Conservation (phyloP, 2,888 invertebrate species). For the Neoaliturus tenellus region DNA sequence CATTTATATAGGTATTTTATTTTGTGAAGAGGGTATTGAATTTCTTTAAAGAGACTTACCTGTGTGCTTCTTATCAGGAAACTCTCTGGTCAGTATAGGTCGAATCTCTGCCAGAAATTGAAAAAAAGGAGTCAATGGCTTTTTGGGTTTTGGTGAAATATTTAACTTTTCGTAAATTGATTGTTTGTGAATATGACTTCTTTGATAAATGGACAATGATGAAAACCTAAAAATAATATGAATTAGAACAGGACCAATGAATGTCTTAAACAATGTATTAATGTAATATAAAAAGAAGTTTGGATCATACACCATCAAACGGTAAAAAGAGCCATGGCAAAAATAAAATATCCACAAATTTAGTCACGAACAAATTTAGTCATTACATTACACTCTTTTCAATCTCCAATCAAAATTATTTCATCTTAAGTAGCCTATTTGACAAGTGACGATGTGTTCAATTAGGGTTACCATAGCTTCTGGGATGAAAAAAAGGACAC, state of each 20-base stretch:
- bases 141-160: slow-evolving; percentile 11
- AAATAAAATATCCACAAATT: not conserved
- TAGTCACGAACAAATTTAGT: too few relatives aligned
- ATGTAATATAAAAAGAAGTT: too few relatives aligned
- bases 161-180: slow-evolving; percentile 29
- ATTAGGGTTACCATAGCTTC: too few relatives aligned
- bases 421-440: too few relatives aligned
- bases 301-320: not conserved
- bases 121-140: slow-evolving; percentile 12
- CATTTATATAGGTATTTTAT: not conserved
- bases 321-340: not conserved
- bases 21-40: not conserved
- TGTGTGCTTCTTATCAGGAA: not conserved
- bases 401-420: too few relatives aligned
- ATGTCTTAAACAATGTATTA: too few relatives aligned
- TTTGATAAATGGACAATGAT: not conserved
- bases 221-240: slow-evolving; percentile 23
- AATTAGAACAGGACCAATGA: not conserved
- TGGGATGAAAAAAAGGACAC: too few relatives aligned
- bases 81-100: not conserved
- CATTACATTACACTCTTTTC: too few relatives aligned
- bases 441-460: too few relatives aligned
- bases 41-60: not conserved
- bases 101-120: slow-evolving; percentile 1
- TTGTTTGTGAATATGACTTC: slow-evolving; percentile 25